Evolutionary conservation across 53 echinoderm and acorn worm genomes (phyloP), one percentile per base, ranked within the genome.

Genomic region (Henricia sp.): DNA sequence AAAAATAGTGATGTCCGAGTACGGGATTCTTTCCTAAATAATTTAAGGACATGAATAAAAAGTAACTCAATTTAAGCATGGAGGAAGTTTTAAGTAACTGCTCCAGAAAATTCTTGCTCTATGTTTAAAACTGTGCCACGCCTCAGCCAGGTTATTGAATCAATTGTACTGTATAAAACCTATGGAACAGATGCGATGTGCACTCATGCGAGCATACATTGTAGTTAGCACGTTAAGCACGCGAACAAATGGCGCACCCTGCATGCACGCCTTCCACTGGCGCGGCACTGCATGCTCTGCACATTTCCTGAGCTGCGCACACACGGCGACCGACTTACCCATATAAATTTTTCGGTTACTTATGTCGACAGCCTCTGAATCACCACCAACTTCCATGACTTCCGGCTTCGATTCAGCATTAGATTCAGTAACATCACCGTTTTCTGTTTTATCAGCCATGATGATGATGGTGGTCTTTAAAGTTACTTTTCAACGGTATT

Each of bases 311-410:
- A n/a, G n/a, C n/a, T n/a, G n/a, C n/a, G n/a, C n/a, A n/a, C n/a
- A n/a, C n/a, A n/a, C n/a, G n/a, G n/a, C n/a, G n/a, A n/a, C n/a
- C n/a, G n/a, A n/a, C 76, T 25, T 59, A 80, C 80, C 80, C 14
- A 80, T 63, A 33, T 80, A 80, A 64, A 80, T 80, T 37, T 80
- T 80, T 16, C 80, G 80, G 33, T 64, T 80, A 20, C 43, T 64
- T n/a, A 24, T 19, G 20, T 77, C 77, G 33, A 77, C 60, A 40
- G 3, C 28, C 9, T 80, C 80, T 16, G 48, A 63, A 38, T 80
- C 80, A 8, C 64, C 80, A 27, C 64, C 46, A 14, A 21, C 64
- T 48, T 62, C 48, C 21, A 32, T 48, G 11, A 19, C 44, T 1
- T 28, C 32, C 62, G 29, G 29, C 33, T 60, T 60, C 62, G 33